Percentiles rank a stretch among this genome's conserved stretches.
Evolutionary conservation across 2,797 vertebrate species (phyloP).

Genomic region (Tenualosa thibaudeaui): DNA sequence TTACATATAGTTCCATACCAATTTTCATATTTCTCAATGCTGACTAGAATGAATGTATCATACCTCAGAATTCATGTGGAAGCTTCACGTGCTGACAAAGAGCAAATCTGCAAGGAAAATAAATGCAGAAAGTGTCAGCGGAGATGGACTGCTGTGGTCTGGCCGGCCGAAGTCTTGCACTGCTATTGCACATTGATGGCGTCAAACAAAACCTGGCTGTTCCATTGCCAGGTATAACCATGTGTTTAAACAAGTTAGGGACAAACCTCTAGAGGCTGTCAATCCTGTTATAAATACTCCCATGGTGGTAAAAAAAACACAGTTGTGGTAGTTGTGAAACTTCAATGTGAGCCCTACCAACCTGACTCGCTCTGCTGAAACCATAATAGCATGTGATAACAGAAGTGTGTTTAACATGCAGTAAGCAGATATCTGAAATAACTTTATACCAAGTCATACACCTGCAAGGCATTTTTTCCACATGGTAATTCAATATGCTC

Average conservation of each 20-base stretch:
- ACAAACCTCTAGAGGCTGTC: background rate
- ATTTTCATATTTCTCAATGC: background rate
- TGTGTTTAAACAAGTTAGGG: constrained; percentile 21
- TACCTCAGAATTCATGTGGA: background rate
- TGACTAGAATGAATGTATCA: background rate
- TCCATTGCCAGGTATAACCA: background rate
- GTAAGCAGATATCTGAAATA: constrained; percentile 67
- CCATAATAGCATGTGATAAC: constrained; percentile 58
- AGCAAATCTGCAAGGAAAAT: background rate
- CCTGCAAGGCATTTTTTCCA: constrained; percentile 61
- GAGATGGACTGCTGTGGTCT: background rate
- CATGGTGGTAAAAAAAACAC: background rate
- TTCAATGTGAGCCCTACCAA: background rate
- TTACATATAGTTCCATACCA: background rate
- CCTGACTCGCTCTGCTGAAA: constrained; percentile 23
- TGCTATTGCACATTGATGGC: background rate
- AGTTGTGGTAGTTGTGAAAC: background rate
- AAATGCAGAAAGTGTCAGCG: background rate
- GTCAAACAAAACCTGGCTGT: background rate
- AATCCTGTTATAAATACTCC: constrained; percentile 5
- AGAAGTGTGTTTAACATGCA: constrained; percentile 58
- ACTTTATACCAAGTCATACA: constrained; percentile 67
- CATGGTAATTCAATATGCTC: constrained; percentile 69
- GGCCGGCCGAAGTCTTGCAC: background rate
- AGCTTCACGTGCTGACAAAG: background rate